Conservation (phyloP, 2,797 vertebrate species). For the Tolypeutes matacus region DNA sequence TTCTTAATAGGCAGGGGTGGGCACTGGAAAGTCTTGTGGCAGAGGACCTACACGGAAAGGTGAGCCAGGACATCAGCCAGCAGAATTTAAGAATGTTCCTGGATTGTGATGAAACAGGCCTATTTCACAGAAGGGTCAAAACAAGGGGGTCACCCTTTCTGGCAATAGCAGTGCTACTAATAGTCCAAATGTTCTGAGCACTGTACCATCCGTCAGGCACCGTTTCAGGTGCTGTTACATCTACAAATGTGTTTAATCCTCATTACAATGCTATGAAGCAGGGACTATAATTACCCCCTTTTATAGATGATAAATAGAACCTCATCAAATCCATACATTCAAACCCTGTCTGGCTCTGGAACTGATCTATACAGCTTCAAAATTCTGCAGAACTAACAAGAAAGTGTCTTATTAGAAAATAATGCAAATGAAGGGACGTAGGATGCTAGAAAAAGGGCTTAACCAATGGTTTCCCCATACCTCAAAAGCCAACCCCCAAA, state of each 20-base stretch:
- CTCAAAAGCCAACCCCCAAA: constrained; percentile 37
- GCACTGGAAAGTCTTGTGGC: not conserved
- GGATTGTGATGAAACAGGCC: not conserved
- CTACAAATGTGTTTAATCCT: not conserved
- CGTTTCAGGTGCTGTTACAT: not conserved
- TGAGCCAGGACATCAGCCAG: not conserved
- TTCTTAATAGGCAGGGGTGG: not conserved
- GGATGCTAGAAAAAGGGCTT: not conserved
- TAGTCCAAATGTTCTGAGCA: not conserved
- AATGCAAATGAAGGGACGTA: not conserved
- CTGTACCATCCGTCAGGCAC: not conserved
- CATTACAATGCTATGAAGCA: not conserved
- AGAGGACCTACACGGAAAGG: not conserved
- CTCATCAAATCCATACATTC: not conserved
- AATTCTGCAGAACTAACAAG: not conserved
- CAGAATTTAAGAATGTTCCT: not conserved
- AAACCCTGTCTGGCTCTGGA: not conserved
- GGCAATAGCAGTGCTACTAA: not conserved
- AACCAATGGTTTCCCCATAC: not conserved
- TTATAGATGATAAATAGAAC: not conserved
- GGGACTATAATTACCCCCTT: not conserved
- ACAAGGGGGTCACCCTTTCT: not conserved
- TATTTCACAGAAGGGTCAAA: not conserved
- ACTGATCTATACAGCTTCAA: not conserved
- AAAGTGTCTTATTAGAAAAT: not conserved